Conservation (phyloP, 2,113 vertebrate genomes). For the Arenaria interpres region DNA sequence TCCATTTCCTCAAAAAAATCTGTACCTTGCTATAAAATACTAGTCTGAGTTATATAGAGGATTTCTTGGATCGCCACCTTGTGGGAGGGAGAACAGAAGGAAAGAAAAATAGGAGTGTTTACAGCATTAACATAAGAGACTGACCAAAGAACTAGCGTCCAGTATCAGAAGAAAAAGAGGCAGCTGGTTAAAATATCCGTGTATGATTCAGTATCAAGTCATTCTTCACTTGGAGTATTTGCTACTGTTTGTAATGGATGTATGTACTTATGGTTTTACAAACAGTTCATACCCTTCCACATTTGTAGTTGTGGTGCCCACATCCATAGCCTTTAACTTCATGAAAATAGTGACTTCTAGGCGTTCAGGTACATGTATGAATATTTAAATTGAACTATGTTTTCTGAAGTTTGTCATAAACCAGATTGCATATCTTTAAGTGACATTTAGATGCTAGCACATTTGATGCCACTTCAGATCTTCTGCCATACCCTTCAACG, state of each 20-base stretch:
- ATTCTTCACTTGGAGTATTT: neutral
- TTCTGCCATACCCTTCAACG: neutral
- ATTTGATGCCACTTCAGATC: neutral
- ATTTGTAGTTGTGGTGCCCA: fast-evolving
- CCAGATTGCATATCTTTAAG: neutral
- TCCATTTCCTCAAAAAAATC: neutral
- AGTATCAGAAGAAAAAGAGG: neutral
- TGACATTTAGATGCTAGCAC: neutral
- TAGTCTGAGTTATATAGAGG: fast-evolving
- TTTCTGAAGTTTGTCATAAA: neutral
- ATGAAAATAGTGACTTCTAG: neutral
- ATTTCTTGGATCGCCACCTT: fast-evolving
- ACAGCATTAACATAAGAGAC: neutral
- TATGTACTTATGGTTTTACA: neutral
- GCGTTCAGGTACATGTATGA: neutral
- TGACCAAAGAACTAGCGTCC: fast-evolving
- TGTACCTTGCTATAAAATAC: neutral
- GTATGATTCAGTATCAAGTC: neutral
- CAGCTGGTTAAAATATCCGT: neutral
- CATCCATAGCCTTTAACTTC: neutral
- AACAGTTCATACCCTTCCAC: neutral
- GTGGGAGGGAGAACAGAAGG: neutral
- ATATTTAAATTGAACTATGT: neutral
- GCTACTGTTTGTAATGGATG: neutral
- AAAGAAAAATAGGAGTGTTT: neutral